Percentiles rank a stretch among this genome's conserved stretches.
These are phyloP conservation scores for Camelus dromedarius DNA, from an alignment of 2,113 vertebrate genomes.

Conservation along the genomic window DNA sequence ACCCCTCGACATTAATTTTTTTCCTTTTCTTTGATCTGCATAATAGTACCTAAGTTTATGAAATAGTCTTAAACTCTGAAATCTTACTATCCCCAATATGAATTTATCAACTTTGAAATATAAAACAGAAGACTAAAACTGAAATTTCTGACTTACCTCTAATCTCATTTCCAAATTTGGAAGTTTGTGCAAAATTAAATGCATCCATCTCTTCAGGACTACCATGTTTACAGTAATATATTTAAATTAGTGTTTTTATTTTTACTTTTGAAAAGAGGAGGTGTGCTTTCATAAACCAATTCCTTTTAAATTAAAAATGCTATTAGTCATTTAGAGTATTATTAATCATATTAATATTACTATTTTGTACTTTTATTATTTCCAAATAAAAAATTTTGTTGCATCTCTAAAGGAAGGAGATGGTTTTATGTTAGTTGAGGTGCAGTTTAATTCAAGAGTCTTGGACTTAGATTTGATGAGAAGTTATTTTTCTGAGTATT, in stretches of 20 bases:
- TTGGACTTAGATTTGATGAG: not conserved
- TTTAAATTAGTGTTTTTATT: slow-evolving; percentile 55
- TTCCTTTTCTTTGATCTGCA: slow-evolving; percentile 41
- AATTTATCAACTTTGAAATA: slow-evolving; percentile 58
- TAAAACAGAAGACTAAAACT: slow-evolving; percentile 27
- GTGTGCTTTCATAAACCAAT: not conserved
- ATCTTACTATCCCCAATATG: not conserved
- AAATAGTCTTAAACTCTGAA: slow-evolving; percentile 44
- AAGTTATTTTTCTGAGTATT: slow-evolving; percentile 39
- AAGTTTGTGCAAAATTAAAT: slow-evolving; percentile 43
- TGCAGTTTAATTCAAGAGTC: not conserved
- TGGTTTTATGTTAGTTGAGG: not conserved
- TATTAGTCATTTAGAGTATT: slow-evolving; percentile 38
- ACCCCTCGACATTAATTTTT: not conserved
- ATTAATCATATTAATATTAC: not conserved
- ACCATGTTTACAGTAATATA: not conserved
- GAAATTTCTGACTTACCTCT: slow-evolving; percentile 36
- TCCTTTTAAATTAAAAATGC: slow-evolving; percentile 36
- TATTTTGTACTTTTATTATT: slow-evolving; percentile 55
- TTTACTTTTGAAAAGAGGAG: slow-evolving; percentile 48
- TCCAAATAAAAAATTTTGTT: slow-evolving; percentile 19
- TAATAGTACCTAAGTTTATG: slow-evolving; percentile 10
- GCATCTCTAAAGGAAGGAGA: not conserved
- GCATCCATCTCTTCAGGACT: not conserved
- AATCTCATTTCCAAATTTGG: slow-evolving; percentile 1